These are phyloP conservation scores for Agonopterix alstromeriana DNA, from an alignment of 2,888 invertebrate species.

Conservation along the genomic window DNA sequence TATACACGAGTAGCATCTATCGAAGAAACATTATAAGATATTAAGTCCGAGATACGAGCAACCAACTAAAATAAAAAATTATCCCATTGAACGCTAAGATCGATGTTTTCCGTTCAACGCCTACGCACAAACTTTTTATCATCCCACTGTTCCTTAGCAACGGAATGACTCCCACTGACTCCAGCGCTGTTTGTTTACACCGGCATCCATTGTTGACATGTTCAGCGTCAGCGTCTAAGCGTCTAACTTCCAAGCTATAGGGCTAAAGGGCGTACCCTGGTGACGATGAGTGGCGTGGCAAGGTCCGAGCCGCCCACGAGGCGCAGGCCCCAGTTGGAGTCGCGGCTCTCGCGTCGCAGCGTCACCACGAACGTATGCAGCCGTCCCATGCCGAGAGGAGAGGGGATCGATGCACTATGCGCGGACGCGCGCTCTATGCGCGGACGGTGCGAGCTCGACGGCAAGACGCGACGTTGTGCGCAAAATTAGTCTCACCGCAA, in stretches of 20 bases:
- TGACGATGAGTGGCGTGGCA: constrained; percentile 90
- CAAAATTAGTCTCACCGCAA: constrained; percentile 59
- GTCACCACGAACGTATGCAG: constrained; percentile 86
- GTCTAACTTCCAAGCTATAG: too few relatives aligned
- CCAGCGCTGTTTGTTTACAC: constrained; percentile 51
- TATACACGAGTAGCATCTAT: not conserved
- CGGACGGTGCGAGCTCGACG: constrained; percentile 54
- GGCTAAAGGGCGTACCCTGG: constrained; percentile 79
- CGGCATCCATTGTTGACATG: constrained; percentile 21
- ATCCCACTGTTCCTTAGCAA: not conserved
- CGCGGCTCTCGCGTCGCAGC: constrained; percentile 82
- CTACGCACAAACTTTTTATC: not conserved
- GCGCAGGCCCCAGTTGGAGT: constrained; percentile 90
- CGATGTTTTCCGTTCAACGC: not conserved
- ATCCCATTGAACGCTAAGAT: not conserved
- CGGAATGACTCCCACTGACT: constrained; percentile 21
- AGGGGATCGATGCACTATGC: constrained; percentile 35
- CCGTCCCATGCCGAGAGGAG: constrained; percentile 76
- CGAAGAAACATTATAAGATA: not conserved
- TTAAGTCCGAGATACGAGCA: not conserved
- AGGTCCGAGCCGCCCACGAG: constrained; percentile 92
- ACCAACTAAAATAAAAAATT: not conserved
- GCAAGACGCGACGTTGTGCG: constrained; percentile 63
- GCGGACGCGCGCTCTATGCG: constrained; percentile 38
- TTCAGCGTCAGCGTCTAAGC: not conserved